Conservation (phyloP, 2,797 vertebrate genomes). For the Lemur catta region DNA sequence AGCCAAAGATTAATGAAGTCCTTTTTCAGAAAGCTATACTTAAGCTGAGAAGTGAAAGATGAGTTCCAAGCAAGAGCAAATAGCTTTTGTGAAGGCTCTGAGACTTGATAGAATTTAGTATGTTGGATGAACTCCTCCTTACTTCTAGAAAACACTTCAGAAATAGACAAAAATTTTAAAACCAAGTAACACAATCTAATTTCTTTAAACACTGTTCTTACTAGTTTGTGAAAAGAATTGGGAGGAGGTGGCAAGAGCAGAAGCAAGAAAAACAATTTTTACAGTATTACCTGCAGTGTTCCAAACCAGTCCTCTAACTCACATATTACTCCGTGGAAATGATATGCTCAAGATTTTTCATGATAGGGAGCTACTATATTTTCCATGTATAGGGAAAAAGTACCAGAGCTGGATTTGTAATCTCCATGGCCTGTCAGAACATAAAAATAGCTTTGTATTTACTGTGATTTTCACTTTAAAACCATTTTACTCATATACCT, state of each 20-base stretch:
- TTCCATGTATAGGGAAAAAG: background rate
- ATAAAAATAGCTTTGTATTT: background rate
- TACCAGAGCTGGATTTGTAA: background rate
- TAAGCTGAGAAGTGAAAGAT: background rate
- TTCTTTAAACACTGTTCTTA: background rate
- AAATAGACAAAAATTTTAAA: background rate
- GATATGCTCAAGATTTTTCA: background rate
- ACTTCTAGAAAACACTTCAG: background rate
- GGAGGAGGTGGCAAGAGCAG: background rate
- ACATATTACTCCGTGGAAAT: background rate
- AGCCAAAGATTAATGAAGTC: background rate
- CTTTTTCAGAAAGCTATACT: background rate
- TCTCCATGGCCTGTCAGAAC: background rate
- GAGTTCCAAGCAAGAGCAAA: background rate
- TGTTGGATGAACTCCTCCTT: background rate
- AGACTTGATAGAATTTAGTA: background rate
- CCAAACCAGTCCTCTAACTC: background rate
- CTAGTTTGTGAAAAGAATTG: background rate
- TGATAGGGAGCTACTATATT: background rate
- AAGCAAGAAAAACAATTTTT: background rate
- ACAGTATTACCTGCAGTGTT: background rate
- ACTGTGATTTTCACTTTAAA: background rate
- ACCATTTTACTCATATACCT: background rate
- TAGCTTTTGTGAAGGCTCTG: background rate
- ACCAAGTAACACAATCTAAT: background rate